Evolutionary conservation across 2,113 vertebrate species (phyloP).

Genomic region (Formicarius rufipectus): DNA sequence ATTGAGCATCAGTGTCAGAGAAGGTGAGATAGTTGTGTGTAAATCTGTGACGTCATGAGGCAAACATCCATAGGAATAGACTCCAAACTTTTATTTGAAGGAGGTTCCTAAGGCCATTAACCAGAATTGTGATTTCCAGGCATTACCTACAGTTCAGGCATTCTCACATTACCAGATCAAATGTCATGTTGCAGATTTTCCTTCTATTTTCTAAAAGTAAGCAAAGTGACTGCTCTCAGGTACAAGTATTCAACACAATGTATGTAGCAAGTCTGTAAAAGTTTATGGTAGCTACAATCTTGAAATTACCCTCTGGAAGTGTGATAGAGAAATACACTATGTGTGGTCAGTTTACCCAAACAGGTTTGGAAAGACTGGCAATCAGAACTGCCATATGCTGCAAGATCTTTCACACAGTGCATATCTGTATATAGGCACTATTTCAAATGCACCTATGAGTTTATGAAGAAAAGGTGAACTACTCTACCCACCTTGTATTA

Average conservation of each 20-base stretch:
- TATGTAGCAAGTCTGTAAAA: neutral
- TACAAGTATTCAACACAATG: neutral
- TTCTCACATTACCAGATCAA: neutral
- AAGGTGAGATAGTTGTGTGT: neutral
- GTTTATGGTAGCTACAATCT: neutral
- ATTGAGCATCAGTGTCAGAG: neutral
- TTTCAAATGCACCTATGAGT: accelerated
- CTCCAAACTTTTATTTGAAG: neutral
- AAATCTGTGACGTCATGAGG: neutral
- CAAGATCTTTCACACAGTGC: neutral
- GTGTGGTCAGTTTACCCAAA: neutral
- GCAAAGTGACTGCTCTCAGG: neutral
- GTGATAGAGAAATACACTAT: neutral
- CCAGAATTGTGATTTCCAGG: neutral
- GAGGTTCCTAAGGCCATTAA: neutral
- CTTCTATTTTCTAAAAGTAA: neutral
- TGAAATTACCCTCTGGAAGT: neutral
- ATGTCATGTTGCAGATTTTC: neutral
- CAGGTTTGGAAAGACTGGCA: neutral
- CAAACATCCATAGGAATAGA: neutral
- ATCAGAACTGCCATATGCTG: neutral
- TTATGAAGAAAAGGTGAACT: neutral
- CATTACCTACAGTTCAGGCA: neutral
- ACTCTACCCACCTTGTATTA: neutral
- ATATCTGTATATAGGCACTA: neutral